A percentile compares a stretch with the other conserved stretches of the same genome.
phyloP scores from a whole-genome alignment of 2,113 vertebrate genomes.

The Microcebus lehilahytsara region DNA sequence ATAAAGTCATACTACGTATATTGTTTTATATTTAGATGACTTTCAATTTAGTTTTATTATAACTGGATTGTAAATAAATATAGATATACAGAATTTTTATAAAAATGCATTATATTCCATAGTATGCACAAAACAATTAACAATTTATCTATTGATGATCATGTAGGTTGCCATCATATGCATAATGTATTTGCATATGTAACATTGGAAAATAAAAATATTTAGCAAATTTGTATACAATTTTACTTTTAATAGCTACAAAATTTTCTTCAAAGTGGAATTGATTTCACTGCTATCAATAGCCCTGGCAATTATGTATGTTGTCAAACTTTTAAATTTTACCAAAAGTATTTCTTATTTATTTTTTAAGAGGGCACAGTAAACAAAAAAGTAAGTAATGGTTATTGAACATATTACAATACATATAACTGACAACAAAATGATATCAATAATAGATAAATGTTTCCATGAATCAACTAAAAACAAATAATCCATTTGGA shows the following conservation, averaged over 20 bases:
- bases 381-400: not conserved
- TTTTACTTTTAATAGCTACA: not conserved
- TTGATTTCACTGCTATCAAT: not conserved
- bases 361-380: not conserved
- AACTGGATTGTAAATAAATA: not conserved
- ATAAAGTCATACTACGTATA: not conserved
- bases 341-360: not conserved
- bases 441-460: not conserved
- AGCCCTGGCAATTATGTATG: not conserved
- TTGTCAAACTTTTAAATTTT: not conserved
- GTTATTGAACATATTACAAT: not conserved
- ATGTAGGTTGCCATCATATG: not conserved
- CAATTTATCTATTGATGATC: not conserved
- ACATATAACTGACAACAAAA: not conserved
- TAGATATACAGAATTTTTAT: not conserved
- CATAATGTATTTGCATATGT: not conserved
- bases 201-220: not conserved
- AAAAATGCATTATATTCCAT: not conserved
- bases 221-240: not conserved
- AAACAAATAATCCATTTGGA: not conserved
- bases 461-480: not conserved
- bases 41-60: not conserved
- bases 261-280: not conserved
- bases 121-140: not conserved
- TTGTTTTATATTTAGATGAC: not conserved